These are phyloP conservation scores for Chromobotia macracanthus DNA, from an alignment of 2,797 vertebrate species.

Conservation along the genomic window DNA sequence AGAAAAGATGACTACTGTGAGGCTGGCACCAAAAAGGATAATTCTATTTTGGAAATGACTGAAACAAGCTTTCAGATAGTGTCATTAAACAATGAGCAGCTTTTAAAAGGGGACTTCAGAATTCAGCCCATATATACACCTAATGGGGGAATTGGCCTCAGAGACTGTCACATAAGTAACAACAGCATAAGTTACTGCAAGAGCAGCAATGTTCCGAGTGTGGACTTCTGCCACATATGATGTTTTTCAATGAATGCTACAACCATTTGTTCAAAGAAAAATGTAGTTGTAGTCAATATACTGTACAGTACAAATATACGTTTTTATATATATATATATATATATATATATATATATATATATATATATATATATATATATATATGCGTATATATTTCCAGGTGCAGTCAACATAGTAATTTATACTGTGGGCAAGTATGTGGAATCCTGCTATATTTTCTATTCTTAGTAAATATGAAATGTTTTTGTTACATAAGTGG, in stretches of 20 bases:
- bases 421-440: conserved; percentile 99
- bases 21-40: conserved; percentile 99
- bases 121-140: conserved; percentile 99
- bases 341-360: conserved; percentile 64
- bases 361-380: conserved; percentile 69
- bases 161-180: conserved; percentile 97
- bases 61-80: conserved; percentile 99
- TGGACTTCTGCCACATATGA: conserved; percentile 98
- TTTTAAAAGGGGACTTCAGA: conserved; percentile 98
- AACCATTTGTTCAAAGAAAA: conserved; percentile 52
- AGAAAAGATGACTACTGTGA: conserved; percentile 99
- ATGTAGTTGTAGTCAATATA: conserved; percentile 72
- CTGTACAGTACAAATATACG: conserved; percentile 73
- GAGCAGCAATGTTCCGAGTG: conserved; percentile 94
- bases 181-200: conserved; percentile 96
- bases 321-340: conserved; percentile 61
- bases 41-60: conserved; percentile 99
- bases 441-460: conserved; percentile 98
- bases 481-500: conserved; percentile 85
- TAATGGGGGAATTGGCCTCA: conserved; percentile 95
- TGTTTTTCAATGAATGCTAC: conserved; percentile 58
- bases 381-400: conserved; percentile 76
- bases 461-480: conserved; percentile 86
- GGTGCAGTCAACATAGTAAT: conserved; percentile 95
- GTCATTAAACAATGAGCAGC: conserved; percentile 99